Percentiles rank a stretch among this genome's conserved stretches.
Evolutionary conservation across 2,888 invertebrate genomes (phyloP).

Genomic region (Tenthredo distinguenda): DNA sequence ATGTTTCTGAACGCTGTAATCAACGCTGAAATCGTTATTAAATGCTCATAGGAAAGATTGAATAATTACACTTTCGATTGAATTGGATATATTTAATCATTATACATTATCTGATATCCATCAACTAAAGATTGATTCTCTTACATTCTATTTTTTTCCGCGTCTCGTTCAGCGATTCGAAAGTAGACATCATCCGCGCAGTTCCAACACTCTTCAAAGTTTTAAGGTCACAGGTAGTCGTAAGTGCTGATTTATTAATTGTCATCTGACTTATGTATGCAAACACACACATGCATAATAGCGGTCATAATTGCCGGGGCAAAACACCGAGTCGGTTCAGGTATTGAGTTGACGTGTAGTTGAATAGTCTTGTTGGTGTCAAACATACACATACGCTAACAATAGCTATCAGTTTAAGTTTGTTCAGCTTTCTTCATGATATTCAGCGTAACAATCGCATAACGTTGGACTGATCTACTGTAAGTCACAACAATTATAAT

Average conservation of each 20-base stretch:
- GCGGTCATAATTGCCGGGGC: background rate
- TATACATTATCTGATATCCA: background rate
- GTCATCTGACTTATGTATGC: background rate
- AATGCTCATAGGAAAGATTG: background rate
- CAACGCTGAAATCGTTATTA: background rate
- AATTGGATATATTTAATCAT: background rate
- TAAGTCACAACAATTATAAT: background rate
- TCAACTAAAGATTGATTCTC: background rate
- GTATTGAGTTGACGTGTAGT: background rate
- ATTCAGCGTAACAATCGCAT: background rate
- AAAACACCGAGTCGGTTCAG: background rate
- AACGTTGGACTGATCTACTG: background rate
- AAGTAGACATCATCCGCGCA: background rate
- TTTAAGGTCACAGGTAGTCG: background rate
- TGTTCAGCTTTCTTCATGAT: background rate
- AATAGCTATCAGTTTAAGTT: background rate
- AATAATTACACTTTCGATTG: background rate
- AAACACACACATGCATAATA: background rate
- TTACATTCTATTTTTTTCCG: background rate
- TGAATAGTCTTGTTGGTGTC: background rate
- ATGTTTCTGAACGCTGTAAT: background rate
- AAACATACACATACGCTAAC: background rate
- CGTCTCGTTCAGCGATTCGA: background rate
- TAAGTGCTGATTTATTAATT: background rate
- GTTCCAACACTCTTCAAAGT: background rate